These are phyloP conservation scores for Lasioglossum malachurum DNA, from an alignment of 2,888 invertebrate species.

Conservation along the genomic window DNA sequence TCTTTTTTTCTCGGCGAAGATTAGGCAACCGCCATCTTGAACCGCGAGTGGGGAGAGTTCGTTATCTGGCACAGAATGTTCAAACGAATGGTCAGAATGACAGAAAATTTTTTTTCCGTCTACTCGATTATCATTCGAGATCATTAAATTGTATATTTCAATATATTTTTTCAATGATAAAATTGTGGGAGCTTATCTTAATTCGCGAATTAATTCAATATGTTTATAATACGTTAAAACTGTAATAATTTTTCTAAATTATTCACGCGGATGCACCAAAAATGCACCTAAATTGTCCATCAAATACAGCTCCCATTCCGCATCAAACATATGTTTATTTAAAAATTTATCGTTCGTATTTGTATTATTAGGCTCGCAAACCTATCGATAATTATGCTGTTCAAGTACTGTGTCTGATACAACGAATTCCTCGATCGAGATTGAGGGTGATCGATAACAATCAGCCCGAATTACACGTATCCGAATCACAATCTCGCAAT, in stretches of 20 bases:
- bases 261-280: not conserved
- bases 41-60: constrained; percentile 30
- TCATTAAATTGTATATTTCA: not conserved
- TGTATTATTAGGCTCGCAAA: not conserved
- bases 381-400: not conserved
- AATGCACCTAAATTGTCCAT: not conserved
- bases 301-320: not conserved
- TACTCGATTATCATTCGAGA: not conserved
- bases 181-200: not conserved
- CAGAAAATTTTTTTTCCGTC: not conserved
- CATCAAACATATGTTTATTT: not conserved
- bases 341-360: not conserved
- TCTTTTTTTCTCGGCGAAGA: constrained; percentile 41
- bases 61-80: constrained; percentile 39
- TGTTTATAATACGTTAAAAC: not conserved
- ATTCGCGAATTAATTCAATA: not conserved
- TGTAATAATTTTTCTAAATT: too few relatives aligned
- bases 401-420: not conserved
- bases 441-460: constrained; percentile 9
- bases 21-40: constrained; percentile 52
- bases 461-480: not conserved
- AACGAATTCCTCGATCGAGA: not conserved
- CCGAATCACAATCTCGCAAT: constrained; percentile 5
- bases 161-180: not conserved
- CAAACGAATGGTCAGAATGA: constrained; percentile 28